Percentiles rank a stretch among this genome's conserved stretches.
Conservation (phyloP, 2,888 invertebrate species). For the Buathra laborator region DNA sequence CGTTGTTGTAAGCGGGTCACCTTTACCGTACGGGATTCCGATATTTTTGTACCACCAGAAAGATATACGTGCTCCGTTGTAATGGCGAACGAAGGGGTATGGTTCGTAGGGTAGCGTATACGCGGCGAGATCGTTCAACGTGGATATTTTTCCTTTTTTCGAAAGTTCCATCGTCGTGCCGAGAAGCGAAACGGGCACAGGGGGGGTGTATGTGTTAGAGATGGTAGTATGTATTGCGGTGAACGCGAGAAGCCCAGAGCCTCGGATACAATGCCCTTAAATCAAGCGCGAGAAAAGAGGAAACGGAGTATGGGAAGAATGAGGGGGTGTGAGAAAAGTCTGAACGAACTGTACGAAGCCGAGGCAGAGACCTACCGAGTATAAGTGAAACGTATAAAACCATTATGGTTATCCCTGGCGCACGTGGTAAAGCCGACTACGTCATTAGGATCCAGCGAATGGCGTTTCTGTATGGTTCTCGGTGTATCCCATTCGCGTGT, state of each 20-base stretch:
- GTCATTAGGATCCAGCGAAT: constrained; percentile 78
- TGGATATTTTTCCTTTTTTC: constrained; percentile 44
- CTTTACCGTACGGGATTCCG: not conserved
- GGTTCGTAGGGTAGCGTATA: not conserved
- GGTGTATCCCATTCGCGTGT: constrained; percentile 35
- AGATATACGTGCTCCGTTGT: not conserved
- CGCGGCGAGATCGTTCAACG: constrained; percentile 54
- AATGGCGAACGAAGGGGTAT: not conserved
- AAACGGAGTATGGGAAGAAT: constrained; percentile 21
- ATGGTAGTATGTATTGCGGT: not conserved
- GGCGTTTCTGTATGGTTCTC: constrained; percentile 58
- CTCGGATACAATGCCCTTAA: constrained; percentile 60
- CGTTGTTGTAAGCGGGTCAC: not conserved
- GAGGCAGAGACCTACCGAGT: constrained; percentile 59
- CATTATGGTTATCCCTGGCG: constrained; percentile 78
- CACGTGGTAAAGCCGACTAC: constrained; percentile 74
- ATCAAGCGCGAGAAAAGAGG: constrained; percentile 55
- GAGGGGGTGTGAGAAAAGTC: constrained; percentile 10
- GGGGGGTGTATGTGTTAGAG: not conserved
- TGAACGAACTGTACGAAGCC: constrained; percentile 24
- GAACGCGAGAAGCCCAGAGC: constrained; percentile 47
- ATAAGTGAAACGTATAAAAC: constrained; percentile 81
- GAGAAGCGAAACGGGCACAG: not conserved
- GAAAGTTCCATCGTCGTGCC: constrained; percentile 26
- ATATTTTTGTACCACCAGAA: not conserved